phyloP scores from a whole-genome alignment of 2,888 invertebrate genomes.

The Pterostichus madidus region DNA sequence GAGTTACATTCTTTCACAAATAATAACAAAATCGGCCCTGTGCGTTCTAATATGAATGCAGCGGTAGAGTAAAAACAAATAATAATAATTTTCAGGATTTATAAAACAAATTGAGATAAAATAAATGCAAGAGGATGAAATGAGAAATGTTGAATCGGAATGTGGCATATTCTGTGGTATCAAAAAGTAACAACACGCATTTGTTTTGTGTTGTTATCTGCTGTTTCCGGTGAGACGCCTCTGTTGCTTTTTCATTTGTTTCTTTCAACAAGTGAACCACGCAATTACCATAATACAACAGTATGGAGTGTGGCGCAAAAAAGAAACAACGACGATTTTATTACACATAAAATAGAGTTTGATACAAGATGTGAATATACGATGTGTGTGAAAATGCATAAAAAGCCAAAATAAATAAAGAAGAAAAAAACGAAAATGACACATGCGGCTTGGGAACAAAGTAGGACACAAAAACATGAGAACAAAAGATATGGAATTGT shows the following conservation, averaged over 20 bases:
- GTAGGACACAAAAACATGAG: slow-evolving; percentile 29
- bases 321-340: slow-evolving; percentile 29
- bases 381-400: slow-evolving; percentile 39
- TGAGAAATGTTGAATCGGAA: neutral
- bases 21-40: too few species aligned
- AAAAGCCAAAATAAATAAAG: slow-evolving; percentile 37
- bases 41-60: too few species aligned
- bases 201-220: slow-evolving; percentile 56
- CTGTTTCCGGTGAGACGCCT: slow-evolving; percentile 47
- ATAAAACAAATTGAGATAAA: too few species aligned
- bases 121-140: too few species aligned
- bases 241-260: slow-evolving; percentile 52
- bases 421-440: slow-evolving; percentile 39
- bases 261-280: slow-evolving; percentile 41
- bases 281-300: slow-evolving; percentile 49
- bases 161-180: slow-evolving; percentile 1
- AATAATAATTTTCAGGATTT: too few species aligned
- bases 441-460: slow-evolving; percentile 45
- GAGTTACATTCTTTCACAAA: too few species aligned
- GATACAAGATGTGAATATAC: slow-evolving; percentile 27
- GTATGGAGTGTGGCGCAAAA: slow-evolving; percentile 20
- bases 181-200: slow-evolving; percentile 23
- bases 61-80: too few species aligned
- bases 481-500: slow-evolving; percentile 24
- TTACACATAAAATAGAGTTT: slow-evolving; percentile 21